Percentiles rank a stretch among this genome's conserved stretches.
These are phyloP conservation scores for Heliconius erato DNA, from an alignment of 2,888 invertebrate species.

Conservation along the genomic window DNA sequence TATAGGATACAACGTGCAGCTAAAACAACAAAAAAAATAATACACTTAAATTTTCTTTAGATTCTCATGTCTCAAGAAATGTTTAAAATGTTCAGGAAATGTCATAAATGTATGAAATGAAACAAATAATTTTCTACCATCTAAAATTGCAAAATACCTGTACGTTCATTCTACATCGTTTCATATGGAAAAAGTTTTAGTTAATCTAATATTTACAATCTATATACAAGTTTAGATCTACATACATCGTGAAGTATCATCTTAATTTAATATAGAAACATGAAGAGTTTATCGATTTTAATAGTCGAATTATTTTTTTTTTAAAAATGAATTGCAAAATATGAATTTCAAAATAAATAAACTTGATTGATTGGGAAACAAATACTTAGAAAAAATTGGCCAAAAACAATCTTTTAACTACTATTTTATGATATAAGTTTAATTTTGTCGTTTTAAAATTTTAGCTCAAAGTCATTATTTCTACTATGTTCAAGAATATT, in stretches of 20 bases:
- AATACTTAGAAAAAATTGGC: background rate
- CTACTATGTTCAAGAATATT: slow-evolving; percentile 24
- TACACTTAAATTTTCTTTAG: background rate
- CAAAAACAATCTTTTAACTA: too few species aligned
- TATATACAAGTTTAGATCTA: slow-evolving; percentile 55
- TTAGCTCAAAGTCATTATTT: background rate
- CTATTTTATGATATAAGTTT: background rate
- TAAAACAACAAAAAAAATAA: background rate
- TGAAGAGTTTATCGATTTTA: slow-evolving; percentile 33
- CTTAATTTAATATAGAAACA: slow-evolving; percentile 44
- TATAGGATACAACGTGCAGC: too few species aligned
- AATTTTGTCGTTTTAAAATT: background rate
- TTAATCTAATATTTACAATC: slow-evolving; percentile 71
- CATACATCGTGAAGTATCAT: slow-evolving; percentile 48
- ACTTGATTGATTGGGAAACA: background rate
- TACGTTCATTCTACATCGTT: slow-evolving; percentile 66
- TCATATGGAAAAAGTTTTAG: slow-evolving; percentile 61
- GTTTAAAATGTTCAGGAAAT: background rate
- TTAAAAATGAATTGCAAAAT: background rate
- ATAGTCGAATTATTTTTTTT: background rate
- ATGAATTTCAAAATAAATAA: background rate
- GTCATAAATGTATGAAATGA: background rate
- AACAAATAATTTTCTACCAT: background rate
- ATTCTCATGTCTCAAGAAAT: background rate
- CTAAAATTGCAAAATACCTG: slow-evolving; percentile 41